Evolutionary conservation across 2,888 invertebrate genomes (phyloP), one percentile per base, ranked within the genome.

Genomic region (Eudasyphora cyanicolor): DNA sequence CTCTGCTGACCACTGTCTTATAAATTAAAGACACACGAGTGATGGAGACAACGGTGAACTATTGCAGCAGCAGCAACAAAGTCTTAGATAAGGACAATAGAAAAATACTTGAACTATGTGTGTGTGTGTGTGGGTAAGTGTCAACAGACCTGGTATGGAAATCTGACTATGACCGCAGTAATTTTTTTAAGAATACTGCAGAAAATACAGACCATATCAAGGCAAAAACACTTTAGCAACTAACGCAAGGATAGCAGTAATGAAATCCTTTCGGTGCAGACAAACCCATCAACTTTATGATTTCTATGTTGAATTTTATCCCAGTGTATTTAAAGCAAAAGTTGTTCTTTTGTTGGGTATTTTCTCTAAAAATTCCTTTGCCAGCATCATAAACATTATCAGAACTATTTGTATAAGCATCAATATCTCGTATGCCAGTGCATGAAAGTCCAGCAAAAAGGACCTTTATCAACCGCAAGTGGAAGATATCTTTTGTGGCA

Each of bases 391-490:
- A n/a, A n/a, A 7, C 12, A 7, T 45, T 45, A n/a, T 21, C 17
- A 3, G 6, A 57, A 57, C 57, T 57, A 57, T 76, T 76, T 79
- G 38, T 62, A 67, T 29, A 76, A 80, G 49, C 76, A 76, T 82
- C 79, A 82, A 82, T 82, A 82, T 79, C 45, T 74, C 45, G 57
- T 73, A 76, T 60, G 69, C 60, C 69, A 42, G 38, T 60, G 57
- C 73, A 60, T 29, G 67, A 82, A 82, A 82, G 79, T 75, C 67
- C 38, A 76, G 80, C 60, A 73, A 49, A 76, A 73, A 60, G 79
- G 79, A 69, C 79, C 76, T 74, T 76, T 76, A 76, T 83, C 80
- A 80, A 77, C 79, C 82, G 73, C 82, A 80, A 73, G 27, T 42
- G 38, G 73, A 76, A 42, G 79, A 35, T 10, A 6, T 35, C 17